These are phyloP conservation scores for Hippocampus zosterae DNA, from an alignment of 2,113 vertebrate species.

Conservation along the genomic window DNA sequence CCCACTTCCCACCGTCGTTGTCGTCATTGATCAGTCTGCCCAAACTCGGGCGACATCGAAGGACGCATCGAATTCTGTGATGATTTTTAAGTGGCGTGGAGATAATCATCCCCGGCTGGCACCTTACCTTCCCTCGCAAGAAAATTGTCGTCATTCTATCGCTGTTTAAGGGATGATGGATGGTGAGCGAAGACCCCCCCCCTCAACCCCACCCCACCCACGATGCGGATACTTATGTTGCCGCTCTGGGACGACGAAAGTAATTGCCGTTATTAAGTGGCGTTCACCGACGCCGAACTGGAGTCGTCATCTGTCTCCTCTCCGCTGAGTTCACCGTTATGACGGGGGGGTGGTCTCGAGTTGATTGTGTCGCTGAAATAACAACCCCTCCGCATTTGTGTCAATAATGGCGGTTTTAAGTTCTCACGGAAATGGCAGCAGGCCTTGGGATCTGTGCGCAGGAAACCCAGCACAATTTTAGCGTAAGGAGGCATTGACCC, in stretches of 20 bases:
- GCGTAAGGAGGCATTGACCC: constrained; percentile 20
- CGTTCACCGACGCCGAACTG: constrained; percentile 38
- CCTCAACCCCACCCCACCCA: background rate
- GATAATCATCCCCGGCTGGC: constrained; percentile 46
- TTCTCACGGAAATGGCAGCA: constrained; percentile 23
- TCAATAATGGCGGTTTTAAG: constrained; percentile 35
- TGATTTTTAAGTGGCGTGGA: constrained; percentile 55
- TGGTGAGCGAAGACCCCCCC: constrained; percentile 17
- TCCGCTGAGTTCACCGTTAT: constrained; percentile 44
- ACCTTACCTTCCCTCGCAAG: constrained; percentile 26
- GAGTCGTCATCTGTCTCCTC: constrained; percentile 34
- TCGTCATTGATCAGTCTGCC: constrained; percentile 46
- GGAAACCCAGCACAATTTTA: constrained; percentile 15
- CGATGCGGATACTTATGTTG: constrained; percentile 49
- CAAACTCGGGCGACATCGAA: constrained; percentile 34
- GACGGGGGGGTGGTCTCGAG: constrained; percentile 33
- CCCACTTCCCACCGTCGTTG: constrained; percentile 32
- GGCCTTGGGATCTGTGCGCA: constrained; percentile 35
- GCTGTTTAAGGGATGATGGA: constrained; percentile 56
- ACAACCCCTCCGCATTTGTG: constrained; percentile 26
- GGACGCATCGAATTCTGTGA: constrained; percentile 57
- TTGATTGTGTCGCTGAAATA: constrained; percentile 42
- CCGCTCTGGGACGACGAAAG: constrained; percentile 51
- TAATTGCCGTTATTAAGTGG: constrained; percentile 67
- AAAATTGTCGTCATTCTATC: constrained; percentile 64